Base-by-base conservation (phyloP, 2,797 vertebrate genomes). In the Eupleurogrammus muticus region DNA sequence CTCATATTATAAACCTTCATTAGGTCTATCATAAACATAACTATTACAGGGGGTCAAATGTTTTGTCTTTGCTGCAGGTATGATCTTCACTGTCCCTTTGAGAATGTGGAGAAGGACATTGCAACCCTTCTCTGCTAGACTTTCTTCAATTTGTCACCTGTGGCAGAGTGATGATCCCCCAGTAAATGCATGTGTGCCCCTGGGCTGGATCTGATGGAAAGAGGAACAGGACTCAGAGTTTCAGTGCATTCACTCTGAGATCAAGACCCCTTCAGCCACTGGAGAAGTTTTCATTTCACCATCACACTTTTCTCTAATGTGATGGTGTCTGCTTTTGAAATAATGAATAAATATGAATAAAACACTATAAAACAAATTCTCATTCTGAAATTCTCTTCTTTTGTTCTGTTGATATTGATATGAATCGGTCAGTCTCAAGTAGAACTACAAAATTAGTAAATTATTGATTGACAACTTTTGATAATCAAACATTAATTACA, bases 191-290 rank as follows among this genome's bases (percentile, higher is more conserved):
- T 7, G 21, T 1, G 20, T 89, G 94, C 91, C 89, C 85, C 95
- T 93, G 93, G 92, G 94, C 47, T 88, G 90, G 93, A 91, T 94
- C 92, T 90, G 95, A 95, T 92, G 71, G 35, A 75, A 85, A 67
- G 73, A 75, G 87, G 86, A 87, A 73, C 55, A 14, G 68, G 66
- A 51, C 84, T 92, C 77, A 9, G 89, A 88, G 85, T 55, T 92
- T 92, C 40, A 63, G 91, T 94, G 92, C 90, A 94, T 95, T 94
- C 92, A 77, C 84, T 90, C 89, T 73, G 89, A 91, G 78, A 64
- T 35, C 79, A 57, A 53, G 67, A 85, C 91, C 84, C 81, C 75
- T 81, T 82, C 77, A 64, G 91, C 93, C 92, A 83, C 89, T 77
- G 66, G 28, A 79, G 36, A 17, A 57, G 14, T 53, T 75, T 80